Evolutionary conservation across 2,888 invertebrate species (phyloP), one percentile per base, ranked within the genome.

Genomic region (Xylota segnis): DNA sequence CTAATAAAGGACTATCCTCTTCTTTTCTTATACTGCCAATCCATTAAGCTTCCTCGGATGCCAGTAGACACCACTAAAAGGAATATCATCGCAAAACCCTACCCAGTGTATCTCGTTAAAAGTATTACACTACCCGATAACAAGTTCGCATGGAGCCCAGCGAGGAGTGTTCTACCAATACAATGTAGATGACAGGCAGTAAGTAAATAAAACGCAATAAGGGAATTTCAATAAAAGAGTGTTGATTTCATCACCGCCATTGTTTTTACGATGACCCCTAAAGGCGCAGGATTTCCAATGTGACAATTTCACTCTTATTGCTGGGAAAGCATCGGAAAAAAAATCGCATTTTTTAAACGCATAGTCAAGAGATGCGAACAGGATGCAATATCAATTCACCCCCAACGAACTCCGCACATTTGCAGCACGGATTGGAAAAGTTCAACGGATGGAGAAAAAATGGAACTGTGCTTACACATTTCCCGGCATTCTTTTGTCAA

Each of bases 211-310:
- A 84, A 84, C 66, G 84, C 84, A 84, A 84, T 84, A 84, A 70
- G 70, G 47, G 81, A 81, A 81, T 84, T 84, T 84, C 81, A 81
- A 84, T 84, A 84, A 84, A 76, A 71, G 75, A 65, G 81, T 84
- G 84, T 84, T 84, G 81, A 84, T 84, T 81, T 76, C 84, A 84
- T 81, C 81, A 81, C 81, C 84, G 75, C 81, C 66, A 84, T 84
- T 84, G 84, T 84, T 76, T 79, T 84, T 76, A 81, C 75, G 76
- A 81, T 81, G 81, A 84, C 84, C 84, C 71, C 84, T 81, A 76
- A 75, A 81, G 81, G 81, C 71, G 50, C 75, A 81, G 84, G 81
- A 84, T 81, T 84, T 81, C 84, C 81, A 81, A 79, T 81, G 84
- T 76, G 58, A 81, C 81, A 71, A 76, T 81, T 81, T 84, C 59